Evolutionary conservation across 2,797 vertebrate genomes (phyloP).

Genomic region (Xiphophorus birchmanni): DNA sequence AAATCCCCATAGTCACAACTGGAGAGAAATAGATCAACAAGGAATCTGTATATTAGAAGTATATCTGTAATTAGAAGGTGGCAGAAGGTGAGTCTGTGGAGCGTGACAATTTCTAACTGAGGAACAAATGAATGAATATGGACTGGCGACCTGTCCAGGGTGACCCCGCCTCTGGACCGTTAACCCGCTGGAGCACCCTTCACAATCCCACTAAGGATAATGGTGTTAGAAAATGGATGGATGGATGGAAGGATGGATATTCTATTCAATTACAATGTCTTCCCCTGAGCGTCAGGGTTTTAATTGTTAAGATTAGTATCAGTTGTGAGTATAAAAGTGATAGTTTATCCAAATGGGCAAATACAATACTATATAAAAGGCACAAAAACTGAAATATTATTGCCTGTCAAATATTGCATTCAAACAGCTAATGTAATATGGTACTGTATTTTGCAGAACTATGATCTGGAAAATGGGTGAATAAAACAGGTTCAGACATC

Average conservation of each 20-base stretch:
- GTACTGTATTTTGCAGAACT: not conserved
- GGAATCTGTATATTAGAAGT: not conserved
- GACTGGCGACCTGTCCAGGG: too few species aligned
- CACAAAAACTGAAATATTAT: too few species aligned
- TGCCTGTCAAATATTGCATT: not conserved
- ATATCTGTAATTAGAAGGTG: not conserved
- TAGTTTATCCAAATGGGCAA: not conserved
- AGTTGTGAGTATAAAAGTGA: not conserved
- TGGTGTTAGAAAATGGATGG: too few species aligned
- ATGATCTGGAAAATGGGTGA: not conserved
- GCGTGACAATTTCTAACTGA: not conserved
- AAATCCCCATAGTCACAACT: not conserved
- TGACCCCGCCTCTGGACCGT: not conserved
- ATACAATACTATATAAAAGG: not conserved
- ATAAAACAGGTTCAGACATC: not conserved
- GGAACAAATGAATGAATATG: not conserved
- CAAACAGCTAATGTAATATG: not conserved
- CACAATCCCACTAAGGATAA: too few species aligned
- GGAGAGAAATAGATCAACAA: not conserved
- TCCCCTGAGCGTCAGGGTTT: not conserved
- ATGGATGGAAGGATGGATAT: not conserved
- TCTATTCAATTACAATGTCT: not conserved
- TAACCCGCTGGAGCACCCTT: not conserved
- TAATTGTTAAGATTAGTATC: not conserved
- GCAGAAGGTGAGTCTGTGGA: not conserved